These are phyloP conservation scores for Champsocephalus esox DNA, from an alignment of 2,797 vertebrate genomes.

Conservation along the genomic window DNA sequence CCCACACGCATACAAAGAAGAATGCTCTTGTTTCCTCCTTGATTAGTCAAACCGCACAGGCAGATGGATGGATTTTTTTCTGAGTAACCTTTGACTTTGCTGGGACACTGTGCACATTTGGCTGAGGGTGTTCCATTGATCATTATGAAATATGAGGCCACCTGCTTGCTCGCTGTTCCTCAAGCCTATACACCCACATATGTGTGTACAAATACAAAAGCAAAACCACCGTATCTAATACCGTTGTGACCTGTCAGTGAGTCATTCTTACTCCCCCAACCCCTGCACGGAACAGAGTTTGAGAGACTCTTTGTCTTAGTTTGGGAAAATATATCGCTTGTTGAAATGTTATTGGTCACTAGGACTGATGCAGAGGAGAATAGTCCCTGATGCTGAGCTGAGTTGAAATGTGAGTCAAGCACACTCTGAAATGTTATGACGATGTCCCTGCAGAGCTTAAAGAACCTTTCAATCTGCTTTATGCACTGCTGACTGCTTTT, in stretches of 20 bases:
- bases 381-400: conserved; percentile 28
- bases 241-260: conserved; percentile 63
- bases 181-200: conserved; percentile 43
- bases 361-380: conserved; percentile 30
- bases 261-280: conserved; percentile 62
- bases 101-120: conserved; percentile 23
- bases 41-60: conserved; percentile 31
- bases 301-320: conserved; percentile 63
- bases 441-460: conserved; percentile 25
- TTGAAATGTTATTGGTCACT: conserved; percentile 55
- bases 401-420: conserved; percentile 48
- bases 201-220: conserved; percentile 29
- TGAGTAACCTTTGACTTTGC: conserved; percentile 40
- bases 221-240: conserved; percentile 48
- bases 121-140: conserved; percentile 21
- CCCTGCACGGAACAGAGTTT: conserved; percentile 39
- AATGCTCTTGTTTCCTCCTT: conserved; percentile 36
- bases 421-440: conserved; percentile 53
- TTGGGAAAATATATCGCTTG: conserved; percentile 41
- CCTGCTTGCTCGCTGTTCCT: conserved; percentile 17
- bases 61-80: conserved; percentile 40
- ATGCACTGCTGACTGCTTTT: conserved; percentile 38
- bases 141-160: conserved; percentile 31
- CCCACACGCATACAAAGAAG: conserved; percentile 18
- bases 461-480: conserved; percentile 27